These are phyloP conservation scores for Epiblema foenella DNA, from an alignment of 2,888 invertebrate genomes.

Conservation along the genomic window DNA sequence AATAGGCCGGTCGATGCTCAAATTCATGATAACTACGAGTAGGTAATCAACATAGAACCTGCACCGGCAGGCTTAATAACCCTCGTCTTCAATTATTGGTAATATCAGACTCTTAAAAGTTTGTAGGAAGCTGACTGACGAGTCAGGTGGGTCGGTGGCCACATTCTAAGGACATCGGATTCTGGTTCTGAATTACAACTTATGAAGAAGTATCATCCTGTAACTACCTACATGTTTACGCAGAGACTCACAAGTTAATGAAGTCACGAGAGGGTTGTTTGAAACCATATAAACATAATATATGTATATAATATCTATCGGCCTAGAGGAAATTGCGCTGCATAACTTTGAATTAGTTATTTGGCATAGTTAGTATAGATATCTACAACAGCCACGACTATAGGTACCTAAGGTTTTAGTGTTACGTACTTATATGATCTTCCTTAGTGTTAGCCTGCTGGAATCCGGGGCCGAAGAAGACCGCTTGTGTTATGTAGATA, in stretches of 20 bases:
- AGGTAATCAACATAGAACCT: slow-evolving; percentile 79
- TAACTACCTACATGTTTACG: slow-evolving; percentile 23
- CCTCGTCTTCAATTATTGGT: slow-evolving; percentile 81
- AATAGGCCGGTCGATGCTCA: slow-evolving; percentile 77
- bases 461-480: neutral
- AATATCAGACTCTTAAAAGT: slow-evolving; percentile 81
- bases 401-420: no score
- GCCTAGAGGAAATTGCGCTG: no score
- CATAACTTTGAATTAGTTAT: neutral
- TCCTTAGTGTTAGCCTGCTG: neutral
- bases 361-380: no score
- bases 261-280: neutral
- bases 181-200: slow-evolving; percentile 31
- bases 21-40: slow-evolving; percentile 83
- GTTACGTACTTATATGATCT: no score
- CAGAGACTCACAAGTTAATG: slow-evolving; percentile 9
- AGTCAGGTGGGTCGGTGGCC: slow-evolving; percentile 57
- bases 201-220: slow-evolving; percentile 27
- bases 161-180: slow-evolving; percentile 60
- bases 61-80: slow-evolving; percentile 77
- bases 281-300: neutral
- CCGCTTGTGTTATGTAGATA: no score
- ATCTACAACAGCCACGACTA: no score
- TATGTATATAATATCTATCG: no score
- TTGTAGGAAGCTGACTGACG: slow-evolving; percentile 78